phyloP scores from a whole-genome alignment of 2,797 vertebrate species.

The Gymnothorax reevesii region DNA sequence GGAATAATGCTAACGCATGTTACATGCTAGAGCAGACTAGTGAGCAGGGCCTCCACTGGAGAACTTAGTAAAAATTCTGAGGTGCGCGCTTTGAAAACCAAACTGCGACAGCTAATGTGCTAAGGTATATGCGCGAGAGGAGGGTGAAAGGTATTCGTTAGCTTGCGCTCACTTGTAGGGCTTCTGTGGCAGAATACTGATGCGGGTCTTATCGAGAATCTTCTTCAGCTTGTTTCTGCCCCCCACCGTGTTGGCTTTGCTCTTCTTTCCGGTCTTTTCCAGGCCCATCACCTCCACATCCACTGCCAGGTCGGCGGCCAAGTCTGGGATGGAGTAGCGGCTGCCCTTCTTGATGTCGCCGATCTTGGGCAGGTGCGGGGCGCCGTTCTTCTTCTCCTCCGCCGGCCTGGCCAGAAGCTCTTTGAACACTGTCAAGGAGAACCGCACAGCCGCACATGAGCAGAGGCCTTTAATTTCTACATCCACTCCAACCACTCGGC shows the following conservation, averaged over 20 bases:
- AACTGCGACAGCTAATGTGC: slow-evolving; percentile 37
- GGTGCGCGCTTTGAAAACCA: too few relatives aligned
- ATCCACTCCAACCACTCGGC: too few relatives aligned
- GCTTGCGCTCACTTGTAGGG: slow-evolving; percentile 88
- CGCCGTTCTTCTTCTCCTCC: slow-evolving; percentile 93
- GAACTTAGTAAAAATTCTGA: slow-evolving; percentile 80
- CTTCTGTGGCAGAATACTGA: slow-evolving; percentile 97
- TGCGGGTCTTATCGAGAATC: slow-evolving; percentile 98
- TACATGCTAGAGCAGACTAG: slow-evolving; percentile 59
- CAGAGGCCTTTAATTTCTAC: too few relatives aligned
- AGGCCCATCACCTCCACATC: slow-evolving; percentile 96
- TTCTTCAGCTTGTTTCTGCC: slow-evolving; percentile 98
- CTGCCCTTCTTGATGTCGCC: slow-evolving; percentile 97
- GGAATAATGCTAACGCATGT: slow-evolving; percentile 77
- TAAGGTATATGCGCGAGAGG: background rate
- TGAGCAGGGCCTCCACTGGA: slow-evolving; percentile 98
- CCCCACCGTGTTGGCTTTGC: slow-evolving; percentile 93
- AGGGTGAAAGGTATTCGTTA: background rate
- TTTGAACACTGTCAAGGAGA: slow-evolving; percentile 84
- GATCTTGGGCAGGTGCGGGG: slow-evolving; percentile 97
- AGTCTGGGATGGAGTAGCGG: slow-evolving; percentile 96
- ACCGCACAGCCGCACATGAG: background rate
- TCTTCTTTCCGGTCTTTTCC: slow-evolving; percentile 95
- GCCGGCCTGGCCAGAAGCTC: slow-evolving; percentile 90
- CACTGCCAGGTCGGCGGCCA: slow-evolving; percentile 94